Evolutionary conservation across 2,888 invertebrate species (phyloP), one percentile per base, ranked within the genome.

Genomic region (Cryptosula pallasiana): DNA sequence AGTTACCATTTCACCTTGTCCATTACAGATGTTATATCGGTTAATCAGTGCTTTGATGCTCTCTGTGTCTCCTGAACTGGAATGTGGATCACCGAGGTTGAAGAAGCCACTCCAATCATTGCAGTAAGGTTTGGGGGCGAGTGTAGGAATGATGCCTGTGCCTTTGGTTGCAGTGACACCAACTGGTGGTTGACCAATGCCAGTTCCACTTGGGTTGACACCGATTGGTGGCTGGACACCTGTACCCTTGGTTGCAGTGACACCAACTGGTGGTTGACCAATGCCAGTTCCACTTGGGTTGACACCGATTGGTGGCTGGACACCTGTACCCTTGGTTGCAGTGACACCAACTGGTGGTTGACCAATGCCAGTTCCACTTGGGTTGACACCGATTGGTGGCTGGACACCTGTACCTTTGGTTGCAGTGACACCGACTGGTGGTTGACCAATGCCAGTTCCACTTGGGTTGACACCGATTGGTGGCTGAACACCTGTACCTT

Each of bases 41-140:
- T 20, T 29, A 2, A 13, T 63, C 9, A 63, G 32, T 13, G 63
- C 27, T 32, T 5, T 32, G 5, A 63, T 63, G 34, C 63, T 63
- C 27, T 63, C 63, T 25, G 32, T 63, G n/a, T 63, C 63, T 29
- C 63, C 63, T 25, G 27, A 32, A 9, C 27, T 32, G 25, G 32
- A 5, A 9, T 25, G 63, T 27, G 63, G 63, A 63, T 63, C n/a
- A 13, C 34, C 63, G 32, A 63, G 63, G 63, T 27, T 63, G 34
- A 29, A 63, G 32, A 25, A 63, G 16, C 32, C 2, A 32, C 63
- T 63, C 63, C 63, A 63, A 32, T 27, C n/a, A 32, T 27, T 32
- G 32, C 63, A 63, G 32, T 63, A 63, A 13, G 13, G 16, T 29
- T 27, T 27, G 13, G 3, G 5, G 13, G 20, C 29, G n/a, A 16